Base-by-base conservation (phyloP, 1,140 invertebrate genomes). In the Linepithema humile region DNA sequence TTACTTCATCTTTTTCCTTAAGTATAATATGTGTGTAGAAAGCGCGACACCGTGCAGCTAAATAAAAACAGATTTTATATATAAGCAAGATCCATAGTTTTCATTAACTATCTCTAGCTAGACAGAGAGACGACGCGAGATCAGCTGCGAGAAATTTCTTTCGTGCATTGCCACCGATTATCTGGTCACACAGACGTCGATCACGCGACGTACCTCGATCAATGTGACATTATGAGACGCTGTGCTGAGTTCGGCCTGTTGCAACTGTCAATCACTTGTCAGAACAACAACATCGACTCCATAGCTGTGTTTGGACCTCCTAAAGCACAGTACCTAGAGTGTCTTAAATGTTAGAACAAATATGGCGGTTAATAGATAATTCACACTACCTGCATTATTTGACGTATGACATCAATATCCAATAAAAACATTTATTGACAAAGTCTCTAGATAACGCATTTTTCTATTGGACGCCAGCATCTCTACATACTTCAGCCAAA, bases 241-340 rank as follows among this genome's bases (percentile, higher is more conserved):
- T 40, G 12, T 23, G n/a, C 40, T n/a, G 40, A 45, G 38, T 17
- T 15, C n/a, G 26, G 5, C 15, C 10, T 12, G 17, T 15, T 40
- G 64, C 53, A 32, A 43, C 38, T 77, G 55, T 77, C 23, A 55
- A 20, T 32, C 43, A 17, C 45, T 69, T 29, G 35, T 17, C 20
- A 4, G 10, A 40, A 85, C 65, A 60, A 65, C 65, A 75, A 77
- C 55, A 72, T 38, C 26, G 20, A 75, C 86, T 82, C 65, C 57
- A 88, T 88, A 69, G 70, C 72, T 82, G 45, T 40, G 20, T n/a
- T n/a, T n/a, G 20, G 48, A 23, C 17, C 20, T 64, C 9, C 20
- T n/a, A n/a, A n/a, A n/a, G n/a, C n/a, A n/a, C n/a, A n/a, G n/a
- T n/a, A n/a, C n/a, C n/a, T n/a, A n/a, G n/a, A n/a, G n/a, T n/a